Evolutionary conservation across 2,797 vertebrate species (phyloP), one percentile per base, ranked within the genome.

Genomic region (Champsocephalus gunnari): DNA sequence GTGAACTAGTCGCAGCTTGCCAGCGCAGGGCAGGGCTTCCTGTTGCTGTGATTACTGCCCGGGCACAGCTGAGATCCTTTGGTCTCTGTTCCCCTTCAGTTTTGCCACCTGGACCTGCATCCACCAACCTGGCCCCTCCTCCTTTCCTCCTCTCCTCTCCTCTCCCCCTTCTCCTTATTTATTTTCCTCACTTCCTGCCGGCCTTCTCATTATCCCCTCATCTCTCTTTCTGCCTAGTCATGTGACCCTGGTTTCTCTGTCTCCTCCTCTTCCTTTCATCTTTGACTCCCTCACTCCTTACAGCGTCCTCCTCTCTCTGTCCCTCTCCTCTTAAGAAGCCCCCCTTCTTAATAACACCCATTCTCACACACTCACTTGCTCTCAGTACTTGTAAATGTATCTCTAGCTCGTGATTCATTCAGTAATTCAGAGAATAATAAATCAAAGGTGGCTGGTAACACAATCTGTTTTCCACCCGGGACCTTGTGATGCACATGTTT

Each of bases 21-120:
- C 85, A 86, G 86, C 87, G 80, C 89, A 84, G 86, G 88, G 80
- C 89, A 84, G 86, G 89, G 92, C 87, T 93, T 93, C 92, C 92
- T 92, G 91, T 91, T 79, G 61, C 87, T 81, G 87, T 83, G 82
- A 88, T 84, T 81, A 79, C 85, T 84, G 79, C 81, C 88, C 81
- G 66, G 72, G 64, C 86, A 83, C 79, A 84, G 76, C 73, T 32
- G 17, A 78, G 71, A 72, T 87, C 84, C 80, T 89, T 80, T 88
- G 66, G 67, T 89, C 82, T 89, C 80, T 75, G 75, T 83, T 82
- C 68, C 71, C 79, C 82, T 79, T 70, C 67, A 44, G 55, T 56
- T 77, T 49, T 81, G 84, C 88, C 89, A 91, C 90, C 87, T 91
- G 92, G 82, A 80, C 84, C 68, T 58, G 80, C 83, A 79, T 66